These are phyloP conservation scores for Papilio elwesi DNA, from an alignment of 2,888 invertebrate species.

Conservation along the genomic window DNA sequence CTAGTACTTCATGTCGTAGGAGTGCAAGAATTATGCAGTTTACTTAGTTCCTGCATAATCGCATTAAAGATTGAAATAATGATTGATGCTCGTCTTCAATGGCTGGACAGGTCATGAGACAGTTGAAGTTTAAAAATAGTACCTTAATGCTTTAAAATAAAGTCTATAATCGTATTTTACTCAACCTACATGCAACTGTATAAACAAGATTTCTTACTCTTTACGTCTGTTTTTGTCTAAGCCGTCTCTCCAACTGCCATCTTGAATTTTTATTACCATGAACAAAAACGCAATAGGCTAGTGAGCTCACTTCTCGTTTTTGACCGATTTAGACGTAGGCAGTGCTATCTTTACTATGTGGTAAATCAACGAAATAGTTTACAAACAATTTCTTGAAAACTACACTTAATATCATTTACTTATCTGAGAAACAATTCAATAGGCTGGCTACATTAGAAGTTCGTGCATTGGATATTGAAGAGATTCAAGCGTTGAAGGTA, in stretches of 20 bases:
- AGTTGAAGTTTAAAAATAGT: neutral
- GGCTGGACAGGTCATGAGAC: neutral
- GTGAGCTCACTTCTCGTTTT: conserved; percentile 45
- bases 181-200: conserved; percentile 25
- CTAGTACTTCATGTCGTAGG: neutral
- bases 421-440: no score
- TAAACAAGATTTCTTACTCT: conserved; percentile 33
- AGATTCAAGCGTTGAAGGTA: no score
- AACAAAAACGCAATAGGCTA: conserved; percentile 46
- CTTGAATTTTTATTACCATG: conserved; percentile 44
- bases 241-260: conserved; percentile 40
- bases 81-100: conserved; percentile 25
- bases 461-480: no score
- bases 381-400: neutral
- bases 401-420: no score
- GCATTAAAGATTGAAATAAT: conserved; percentile 30
- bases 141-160: conserved; percentile 7
- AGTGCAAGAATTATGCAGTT: conserved; percentile 4
- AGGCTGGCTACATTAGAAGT: no score
- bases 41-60: conserved; percentile 14
- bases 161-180: conserved; percentile 18
- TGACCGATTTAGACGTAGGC: conserved; percentile 40
- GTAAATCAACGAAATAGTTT: conserved; percentile 26
- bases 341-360: conserved; percentile 40
- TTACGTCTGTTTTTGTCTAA: conserved; percentile 39